Evolutionary conservation across 2,797 vertebrate species (phyloP).

Genomic region (Toxotes lorentzi): DNA sequence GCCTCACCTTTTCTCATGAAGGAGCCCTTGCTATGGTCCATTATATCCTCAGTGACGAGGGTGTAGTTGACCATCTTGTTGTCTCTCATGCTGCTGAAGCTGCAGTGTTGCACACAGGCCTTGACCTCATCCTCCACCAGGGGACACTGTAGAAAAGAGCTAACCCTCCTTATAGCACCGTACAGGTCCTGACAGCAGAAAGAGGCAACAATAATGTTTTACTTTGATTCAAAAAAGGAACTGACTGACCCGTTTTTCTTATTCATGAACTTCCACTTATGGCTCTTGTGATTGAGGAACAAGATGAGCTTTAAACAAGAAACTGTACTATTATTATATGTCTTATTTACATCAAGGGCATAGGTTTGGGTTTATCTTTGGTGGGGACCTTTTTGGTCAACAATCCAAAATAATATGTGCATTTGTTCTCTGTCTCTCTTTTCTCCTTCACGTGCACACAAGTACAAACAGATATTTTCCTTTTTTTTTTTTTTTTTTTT

Average conservation of each 20-base stretch:
- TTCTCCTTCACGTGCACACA: too few species aligned
- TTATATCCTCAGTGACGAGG: slow-evolving; percentile 80
- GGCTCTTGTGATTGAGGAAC: neutral
- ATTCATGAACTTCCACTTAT: neutral
- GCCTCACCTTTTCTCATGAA: slow-evolving; percentile 92
- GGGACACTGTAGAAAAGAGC: slow-evolving; percentile 82
- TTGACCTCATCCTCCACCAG: slow-evolving; percentile 78
- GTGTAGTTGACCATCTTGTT: slow-evolving; percentile 89
- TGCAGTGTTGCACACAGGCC: slow-evolving; percentile 81
- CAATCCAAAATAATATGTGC: too few species aligned
- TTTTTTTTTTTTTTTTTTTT: too few species aligned
- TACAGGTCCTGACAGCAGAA: slow-evolving; percentile 80
- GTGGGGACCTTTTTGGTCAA: too few species aligned
- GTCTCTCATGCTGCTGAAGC: slow-evolving; percentile 87
- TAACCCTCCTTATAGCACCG: slow-evolving; percentile 76
- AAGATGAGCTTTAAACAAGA: neutral
- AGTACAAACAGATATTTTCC: too few species aligned
- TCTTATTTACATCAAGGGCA: too few species aligned
- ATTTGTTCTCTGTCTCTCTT: too few species aligned
- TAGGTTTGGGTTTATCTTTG: too few species aligned
- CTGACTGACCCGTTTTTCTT: too few species aligned
- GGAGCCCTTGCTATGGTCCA: slow-evolving; percentile 87
- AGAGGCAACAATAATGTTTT: neutral
- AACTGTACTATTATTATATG: neutral
- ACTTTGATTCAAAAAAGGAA: too few species aligned